Base-by-base conservation (phyloP, 2,888 invertebrate genomes). In the Micropterix aruncella region DNA sequence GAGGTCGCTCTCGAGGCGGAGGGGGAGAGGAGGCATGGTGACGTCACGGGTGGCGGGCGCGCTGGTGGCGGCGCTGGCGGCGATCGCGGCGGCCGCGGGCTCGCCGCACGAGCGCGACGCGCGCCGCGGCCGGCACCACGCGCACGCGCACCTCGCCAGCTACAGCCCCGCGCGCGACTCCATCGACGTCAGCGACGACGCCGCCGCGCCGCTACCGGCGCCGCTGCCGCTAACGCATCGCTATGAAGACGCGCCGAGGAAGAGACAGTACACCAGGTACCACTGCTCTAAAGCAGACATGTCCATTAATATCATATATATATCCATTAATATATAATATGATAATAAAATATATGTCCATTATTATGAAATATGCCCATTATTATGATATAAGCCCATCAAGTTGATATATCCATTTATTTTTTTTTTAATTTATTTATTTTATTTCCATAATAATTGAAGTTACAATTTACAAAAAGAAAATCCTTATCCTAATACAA, bases 181-280 rank as follows among this genome's bases (percentile, higher is more conserved):
- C 53, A 73, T 73, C 56, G 66, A 70, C 48, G 73, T 73, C 50
- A 65, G 73, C 47, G 70, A 73, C 54, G 71, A 72, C 56, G 70
- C 37, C 61, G 65, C 47, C 51, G 62, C 46, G 64, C 68, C 52
- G 48, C 40, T 46, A 49, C 43, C 45, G 44, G 41, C 38, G 17
- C 38, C 42, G 66, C 39, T 66, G 65, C 42, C 64, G 66, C 16
- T 65, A 64, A 51, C 62, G 62, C 45, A n/a, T n/a, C n/a, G 65
- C 66, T 61, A 60, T 2, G 66, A 66, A 56, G 62, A 64, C 47
- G 62, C 64, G 43, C 67, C 65, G 44, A 66, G 63, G 51, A 60
- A 63, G 52, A 60, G 61, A 40, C 66, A 62, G 51, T 65, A 57
- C 52, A 70, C 50, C 49, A 51, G 37, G 47, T 51, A 46, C 38